Evolutionary conservation across 2,113 vertebrate species (phyloP).

Genomic region (Paraplagusia blochii): DNA sequence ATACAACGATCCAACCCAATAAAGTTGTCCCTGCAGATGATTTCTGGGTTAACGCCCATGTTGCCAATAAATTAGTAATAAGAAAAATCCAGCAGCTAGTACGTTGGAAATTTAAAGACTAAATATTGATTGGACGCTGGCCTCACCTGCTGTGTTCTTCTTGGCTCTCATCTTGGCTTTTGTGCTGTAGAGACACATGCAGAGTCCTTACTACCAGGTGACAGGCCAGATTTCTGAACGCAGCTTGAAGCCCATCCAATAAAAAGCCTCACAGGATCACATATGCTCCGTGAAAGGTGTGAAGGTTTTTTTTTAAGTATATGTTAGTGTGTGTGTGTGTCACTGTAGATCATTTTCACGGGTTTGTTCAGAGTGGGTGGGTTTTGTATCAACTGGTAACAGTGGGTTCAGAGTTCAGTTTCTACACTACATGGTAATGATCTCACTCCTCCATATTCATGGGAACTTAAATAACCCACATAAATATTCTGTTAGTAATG

Average conservation of each 20-base stretch:
- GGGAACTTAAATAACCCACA: no score
- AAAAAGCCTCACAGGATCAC: constrained; percentile 39
- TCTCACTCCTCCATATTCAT: no score
- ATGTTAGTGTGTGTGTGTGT: constrained; percentile 3
- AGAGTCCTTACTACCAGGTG: constrained; percentile 61
- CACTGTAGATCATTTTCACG: constrained; percentile 22
- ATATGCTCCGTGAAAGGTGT: constrained; percentile 36
- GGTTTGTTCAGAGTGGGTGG: constrained; percentile 4
- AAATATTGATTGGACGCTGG: constrained; percentile 48
- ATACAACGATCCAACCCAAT: no score
- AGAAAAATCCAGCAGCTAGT: constrained; percentile 10
- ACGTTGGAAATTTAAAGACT: constrained; percentile 19
- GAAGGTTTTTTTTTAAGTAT: constrained; percentile 15
- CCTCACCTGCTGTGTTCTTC: constrained; percentile 59
- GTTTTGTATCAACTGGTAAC: constrained; percentile 51
- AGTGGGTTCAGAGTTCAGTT: constrained; percentile 48
- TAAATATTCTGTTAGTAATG: no score
- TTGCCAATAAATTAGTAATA: constrained; percentile 10
- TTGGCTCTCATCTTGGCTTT: constrained; percentile 58
- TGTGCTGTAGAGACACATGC: constrained; percentile 58
- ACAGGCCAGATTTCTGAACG: constrained; percentile 59
- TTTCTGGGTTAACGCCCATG: no score
- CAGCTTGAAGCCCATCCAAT: constrained; percentile 55
- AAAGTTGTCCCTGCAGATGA: no score
- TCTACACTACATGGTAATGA: constrained; percentile 40